phyloP scores from a whole-genome alignment of 2,888 invertebrate species.

The Caenorhabditis doughertyi region DNA sequence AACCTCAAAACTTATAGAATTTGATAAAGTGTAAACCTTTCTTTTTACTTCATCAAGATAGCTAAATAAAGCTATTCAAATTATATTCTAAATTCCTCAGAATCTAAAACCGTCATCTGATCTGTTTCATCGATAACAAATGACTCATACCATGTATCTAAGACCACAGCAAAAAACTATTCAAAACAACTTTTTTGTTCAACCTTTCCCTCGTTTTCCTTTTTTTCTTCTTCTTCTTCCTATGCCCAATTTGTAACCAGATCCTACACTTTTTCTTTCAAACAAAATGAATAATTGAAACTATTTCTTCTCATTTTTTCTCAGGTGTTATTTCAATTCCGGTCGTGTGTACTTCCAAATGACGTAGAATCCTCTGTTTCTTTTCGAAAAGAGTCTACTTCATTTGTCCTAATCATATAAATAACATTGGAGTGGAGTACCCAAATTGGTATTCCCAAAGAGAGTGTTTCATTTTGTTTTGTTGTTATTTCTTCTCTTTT shows the following conservation, averaged over 20 bases:
- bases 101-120: constrained; percentile 9
- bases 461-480: constrained; percentile 29
- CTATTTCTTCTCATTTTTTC: not conserved
- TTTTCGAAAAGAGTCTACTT: not conserved
- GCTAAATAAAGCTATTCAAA: not conserved
- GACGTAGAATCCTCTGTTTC: not conserved
- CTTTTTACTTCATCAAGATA: not conserved
- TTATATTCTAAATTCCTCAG: not conserved
- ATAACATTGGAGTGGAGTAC: constrained; percentile 15
- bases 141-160: not conserved
- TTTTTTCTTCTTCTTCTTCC: not conserved
- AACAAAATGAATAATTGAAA: constrained; percentile 31
- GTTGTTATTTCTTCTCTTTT: constrained; percentile 25
- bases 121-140: constrained; percentile 14
- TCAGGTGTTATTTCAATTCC: constrained; percentile 37
- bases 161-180: too few relatives aligned
- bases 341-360: not conserved
- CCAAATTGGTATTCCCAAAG: constrained; percentile 46
- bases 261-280: constrained; percentile 5
- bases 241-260: constrained; percentile 51
- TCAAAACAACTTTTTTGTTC: not conserved
- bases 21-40: constrained; percentile 1
- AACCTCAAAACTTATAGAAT: too few relatives aligned
- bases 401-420: constrained; percentile 34
- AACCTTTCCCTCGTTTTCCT: not conserved